phyloP scores from a whole-genome alignment of 2,797 vertebrate genomes.

The Atherinosoma microstoma region DNA sequence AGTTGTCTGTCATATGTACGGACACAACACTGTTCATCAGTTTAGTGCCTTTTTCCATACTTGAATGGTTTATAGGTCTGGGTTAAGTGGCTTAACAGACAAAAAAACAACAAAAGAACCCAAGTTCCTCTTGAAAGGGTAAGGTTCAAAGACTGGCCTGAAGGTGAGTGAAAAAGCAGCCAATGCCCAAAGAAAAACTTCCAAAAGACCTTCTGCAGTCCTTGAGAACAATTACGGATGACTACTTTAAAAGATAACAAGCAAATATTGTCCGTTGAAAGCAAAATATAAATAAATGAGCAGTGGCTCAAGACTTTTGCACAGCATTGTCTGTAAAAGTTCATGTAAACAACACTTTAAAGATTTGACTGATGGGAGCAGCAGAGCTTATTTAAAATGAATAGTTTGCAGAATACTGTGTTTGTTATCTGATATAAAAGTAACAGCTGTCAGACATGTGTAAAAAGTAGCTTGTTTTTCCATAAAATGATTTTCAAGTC shows the following conservation, averaged over 20 bases:
- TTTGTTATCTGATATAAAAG: background rate
- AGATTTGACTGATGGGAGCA: background rate
- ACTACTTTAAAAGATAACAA: background rate
- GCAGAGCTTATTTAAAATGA: background rate
- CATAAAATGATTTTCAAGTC: background rate
- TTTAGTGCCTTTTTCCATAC: background rate
- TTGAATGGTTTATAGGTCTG: background rate
- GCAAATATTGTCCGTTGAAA: background rate
- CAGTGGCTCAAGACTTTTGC: no score
- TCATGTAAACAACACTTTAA: background rate
- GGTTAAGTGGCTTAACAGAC: background rate
- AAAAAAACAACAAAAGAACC: background rate
- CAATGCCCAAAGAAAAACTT: background rate
- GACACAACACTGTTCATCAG: background rate
- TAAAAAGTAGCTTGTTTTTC: background rate
- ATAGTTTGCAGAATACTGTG: background rate
- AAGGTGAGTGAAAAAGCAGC: background rate
- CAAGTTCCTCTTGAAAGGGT: background rate
- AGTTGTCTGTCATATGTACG: background rate
- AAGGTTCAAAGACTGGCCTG: background rate
- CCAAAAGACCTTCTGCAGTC: background rate
- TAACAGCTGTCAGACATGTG: background rate
- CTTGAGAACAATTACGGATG: background rate
- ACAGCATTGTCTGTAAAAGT: background rate
- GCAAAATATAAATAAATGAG: background rate